phyloP scores from a whole-genome alignment of 2,797 vertebrate genomes.

The Poecilia picta region DNA sequence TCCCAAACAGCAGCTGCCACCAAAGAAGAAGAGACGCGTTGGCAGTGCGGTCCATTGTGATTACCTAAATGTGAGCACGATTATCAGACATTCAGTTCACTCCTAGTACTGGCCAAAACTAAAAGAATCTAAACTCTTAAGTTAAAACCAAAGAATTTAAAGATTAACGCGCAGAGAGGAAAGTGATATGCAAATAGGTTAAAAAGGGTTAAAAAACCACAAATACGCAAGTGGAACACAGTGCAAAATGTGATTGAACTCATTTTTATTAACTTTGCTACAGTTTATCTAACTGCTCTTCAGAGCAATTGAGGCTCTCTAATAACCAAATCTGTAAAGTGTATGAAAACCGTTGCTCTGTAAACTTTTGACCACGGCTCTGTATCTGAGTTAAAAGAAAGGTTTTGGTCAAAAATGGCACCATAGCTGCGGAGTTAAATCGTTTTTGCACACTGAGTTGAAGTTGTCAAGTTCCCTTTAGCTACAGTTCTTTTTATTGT shows the following conservation, averaged over 20 bases:
- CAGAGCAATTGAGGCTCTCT: not conserved
- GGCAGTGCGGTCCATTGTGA: slow-evolving; percentile 97
- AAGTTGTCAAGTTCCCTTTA: not conserved
- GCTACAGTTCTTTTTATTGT: not conserved
- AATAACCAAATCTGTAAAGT: not conserved
- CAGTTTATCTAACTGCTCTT: not conserved
- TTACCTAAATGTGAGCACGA: slow-evolving; percentile 91
- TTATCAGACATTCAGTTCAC: not conserved
- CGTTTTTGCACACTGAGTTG: not conserved
- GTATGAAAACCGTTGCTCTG: not conserved
- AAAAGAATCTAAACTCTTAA: not conserved
- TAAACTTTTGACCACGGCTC: not conserved
- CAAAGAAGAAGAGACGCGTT: slow-evolving; percentile 95
- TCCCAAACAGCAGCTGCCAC: slow-evolving; percentile 97
- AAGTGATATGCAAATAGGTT: not conserved
- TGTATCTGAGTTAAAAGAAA: not conserved
- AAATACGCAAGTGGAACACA: not conserved
- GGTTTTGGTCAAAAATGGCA: not conserved
- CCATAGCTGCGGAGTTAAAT: not conserved
- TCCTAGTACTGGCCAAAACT: not conserved
- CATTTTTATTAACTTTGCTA: not conserved
- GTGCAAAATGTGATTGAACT: not conserved
- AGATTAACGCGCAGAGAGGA: not conserved
- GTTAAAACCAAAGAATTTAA: not conserved
- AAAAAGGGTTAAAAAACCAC: not conserved